Base-by-base conservation (phyloP, 1,140 invertebrate genomes). In the Macrobrachium nipponense region DNA sequence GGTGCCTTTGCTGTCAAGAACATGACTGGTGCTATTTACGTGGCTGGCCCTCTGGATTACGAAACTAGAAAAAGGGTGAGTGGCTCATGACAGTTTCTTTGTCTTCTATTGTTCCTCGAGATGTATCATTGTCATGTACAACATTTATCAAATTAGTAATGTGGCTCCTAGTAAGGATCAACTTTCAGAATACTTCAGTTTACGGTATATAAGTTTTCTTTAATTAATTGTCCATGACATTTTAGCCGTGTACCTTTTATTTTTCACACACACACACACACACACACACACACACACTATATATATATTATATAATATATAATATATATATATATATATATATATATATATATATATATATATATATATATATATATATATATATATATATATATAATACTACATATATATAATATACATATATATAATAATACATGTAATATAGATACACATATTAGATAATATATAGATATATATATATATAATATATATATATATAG, bases 1-100 rank as follows among this genome's bases (percentile, higher is more conserved):
- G 97, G 97, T 90, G 96, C 97, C 51, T 99, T 99, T 92, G 97
- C 97, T 87, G 97, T 99, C 88, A 98, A 99, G 92, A 98, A 98
- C 91, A 97, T 97, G 94, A 98, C 97, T 87, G 98, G 98, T 88
- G 97, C 96, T 90, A 98, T 99, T 92, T 99, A 98, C 91, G 97
- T 98, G 72, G 97, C 98, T 27, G 96, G 97, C 86, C 96, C 97
- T 66, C 93, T 98, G 88, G 96, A 97, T 92, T 97, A 97, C 91
- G 97, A 98, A 91, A 96, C 97, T 43, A 93, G 97, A 91, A 96
- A 97, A 93, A 93, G 96, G 94, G 94, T 97, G 93, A 93, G 94
- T 93, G 1, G 27, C 27, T 36, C 27, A 2, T 58, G 89, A 27
- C 61, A 17, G 66, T 64, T 64, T 58, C n/a, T 51, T 36, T 61